Evolutionary conservation across 2,797 vertebrate genomes (phyloP).

Genomic region (Squalus acanthias): DNA sequence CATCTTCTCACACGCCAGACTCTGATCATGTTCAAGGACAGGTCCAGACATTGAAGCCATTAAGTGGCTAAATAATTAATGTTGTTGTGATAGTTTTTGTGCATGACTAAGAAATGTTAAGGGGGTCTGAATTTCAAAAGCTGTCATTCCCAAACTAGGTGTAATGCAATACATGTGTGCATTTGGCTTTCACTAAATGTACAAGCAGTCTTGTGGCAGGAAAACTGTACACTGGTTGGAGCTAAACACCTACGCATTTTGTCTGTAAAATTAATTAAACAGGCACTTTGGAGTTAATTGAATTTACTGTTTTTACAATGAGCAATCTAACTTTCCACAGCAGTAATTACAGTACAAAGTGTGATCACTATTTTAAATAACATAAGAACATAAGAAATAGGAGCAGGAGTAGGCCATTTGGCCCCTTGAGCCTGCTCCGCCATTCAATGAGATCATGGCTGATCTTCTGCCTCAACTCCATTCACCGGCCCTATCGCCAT

Average conservation of each 20-base stretch:
- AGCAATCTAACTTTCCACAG: background rate
- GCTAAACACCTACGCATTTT: background rate
- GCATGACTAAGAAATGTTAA: background rate
- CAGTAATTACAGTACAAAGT: background rate
- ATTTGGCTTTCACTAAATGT: background rate
- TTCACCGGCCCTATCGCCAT: too few species aligned
- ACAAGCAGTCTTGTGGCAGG: background rate
- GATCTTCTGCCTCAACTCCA: too few species aligned
- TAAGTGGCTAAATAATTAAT: background rate
- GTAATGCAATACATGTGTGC: background rate
- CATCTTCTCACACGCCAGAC: background rate
- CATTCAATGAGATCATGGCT: too few species aligned
- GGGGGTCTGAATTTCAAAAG: background rate
- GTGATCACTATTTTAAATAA: background rate
- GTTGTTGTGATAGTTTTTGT: background rate
- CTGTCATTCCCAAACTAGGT: too few species aligned
- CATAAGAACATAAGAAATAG: too few species aligned
- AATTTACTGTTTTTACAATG: background rate
- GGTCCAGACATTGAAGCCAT: background rate
- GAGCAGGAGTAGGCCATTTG: too few species aligned
- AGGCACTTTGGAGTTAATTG: background rate
- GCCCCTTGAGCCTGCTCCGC: too few species aligned
- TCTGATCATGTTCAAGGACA: background rate
- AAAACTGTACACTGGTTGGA: background rate
- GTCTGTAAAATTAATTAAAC: background rate